Percentiles rank a stretch among this genome's conserved stretches.
Conservation (phyloP, 2,888 invertebrate genomes). For the Apodemia zela region DNA sequence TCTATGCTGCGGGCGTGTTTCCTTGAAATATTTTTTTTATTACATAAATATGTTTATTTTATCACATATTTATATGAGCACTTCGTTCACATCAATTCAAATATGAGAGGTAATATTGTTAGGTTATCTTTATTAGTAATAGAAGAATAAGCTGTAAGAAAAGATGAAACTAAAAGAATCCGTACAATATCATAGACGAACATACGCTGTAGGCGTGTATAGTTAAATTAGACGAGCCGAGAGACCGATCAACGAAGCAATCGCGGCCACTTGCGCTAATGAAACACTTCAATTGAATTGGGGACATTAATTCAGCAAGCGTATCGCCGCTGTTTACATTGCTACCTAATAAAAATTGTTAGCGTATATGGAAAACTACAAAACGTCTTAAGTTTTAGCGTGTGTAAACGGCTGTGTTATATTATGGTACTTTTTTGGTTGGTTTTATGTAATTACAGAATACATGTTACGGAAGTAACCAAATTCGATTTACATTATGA, state of each 20-base stretch:
- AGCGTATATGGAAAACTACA: constrained; percentile 33
- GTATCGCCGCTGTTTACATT: constrained; percentile 62
- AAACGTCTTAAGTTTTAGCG: constrained; percentile 13
- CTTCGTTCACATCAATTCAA: too few species aligned
- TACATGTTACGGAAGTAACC: neutral
- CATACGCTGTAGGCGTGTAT: constrained; percentile 56
- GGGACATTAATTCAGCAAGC: constrained; percentile 72
- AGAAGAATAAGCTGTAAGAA: too few species aligned
- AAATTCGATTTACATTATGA: neutral
- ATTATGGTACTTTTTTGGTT: too few species aligned
- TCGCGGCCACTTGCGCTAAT: constrained; percentile 80
- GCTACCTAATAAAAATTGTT: constrained; percentile 45
- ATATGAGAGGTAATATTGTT: too few species aligned
- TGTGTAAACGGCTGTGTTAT: too few species aligned
- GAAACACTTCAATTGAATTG: constrained; percentile 80
- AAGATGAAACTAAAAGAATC: constrained; percentile 15
- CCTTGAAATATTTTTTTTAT: too few species aligned
- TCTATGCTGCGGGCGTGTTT: too few species aligned
- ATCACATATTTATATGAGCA: too few species aligned
- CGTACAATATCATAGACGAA: constrained; percentile 31
- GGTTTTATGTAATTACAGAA: too few species aligned
- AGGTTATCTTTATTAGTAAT: too few species aligned
- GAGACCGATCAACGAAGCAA: constrained; percentile 72
- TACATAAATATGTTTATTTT: too few species aligned
- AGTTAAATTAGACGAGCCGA: constrained; percentile 32